phyloP scores from a whole-genome alignment of 2,797 vertebrate genomes.

The Urocyon cinereoargenteus region DNA sequence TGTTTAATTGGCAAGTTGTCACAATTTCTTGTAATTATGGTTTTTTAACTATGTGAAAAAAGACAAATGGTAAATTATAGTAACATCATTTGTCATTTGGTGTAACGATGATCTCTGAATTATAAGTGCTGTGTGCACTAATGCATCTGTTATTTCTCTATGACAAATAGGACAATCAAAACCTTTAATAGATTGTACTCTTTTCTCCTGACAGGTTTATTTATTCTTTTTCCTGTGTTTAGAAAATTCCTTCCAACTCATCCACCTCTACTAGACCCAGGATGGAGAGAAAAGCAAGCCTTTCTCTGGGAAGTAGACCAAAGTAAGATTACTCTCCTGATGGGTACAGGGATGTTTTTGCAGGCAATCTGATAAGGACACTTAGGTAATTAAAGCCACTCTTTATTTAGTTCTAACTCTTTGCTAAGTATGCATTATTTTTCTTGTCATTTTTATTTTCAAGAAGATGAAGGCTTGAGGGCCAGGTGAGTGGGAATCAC shows the following conservation, averaged over 20 bases:
- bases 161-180: conserved; percentile 70
- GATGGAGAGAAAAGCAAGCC: background rate
- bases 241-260: conserved; percentile 24
- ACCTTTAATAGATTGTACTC: conserved; percentile 59
- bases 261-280: background rate
- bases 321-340: background rate
- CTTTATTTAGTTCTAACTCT: background rate
- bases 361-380: background rate
- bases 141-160: conserved; percentile 67
- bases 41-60: conserved; percentile 82
- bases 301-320: background rate
- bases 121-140: conserved; percentile 64
- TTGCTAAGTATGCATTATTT: background rate
- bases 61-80: conserved; percentile 78
- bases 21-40: conserved; percentile 63
- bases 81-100: conserved; percentile 77
- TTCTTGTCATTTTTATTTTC: background rate
- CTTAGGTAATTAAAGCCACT: background rate
- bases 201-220: conserved; percentile 56
- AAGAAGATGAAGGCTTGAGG: background rate
- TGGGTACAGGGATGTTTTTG: rapidly evolving
- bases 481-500: background rate
- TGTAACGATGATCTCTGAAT: conserved; percentile 73
- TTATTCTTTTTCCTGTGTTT: conserved; percentile 48
- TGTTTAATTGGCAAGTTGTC: conserved; percentile 76